Evolutionary conservation across 2,113 vertebrate species (phyloP).

Genomic region (Antechinus flavipes): DNA sequence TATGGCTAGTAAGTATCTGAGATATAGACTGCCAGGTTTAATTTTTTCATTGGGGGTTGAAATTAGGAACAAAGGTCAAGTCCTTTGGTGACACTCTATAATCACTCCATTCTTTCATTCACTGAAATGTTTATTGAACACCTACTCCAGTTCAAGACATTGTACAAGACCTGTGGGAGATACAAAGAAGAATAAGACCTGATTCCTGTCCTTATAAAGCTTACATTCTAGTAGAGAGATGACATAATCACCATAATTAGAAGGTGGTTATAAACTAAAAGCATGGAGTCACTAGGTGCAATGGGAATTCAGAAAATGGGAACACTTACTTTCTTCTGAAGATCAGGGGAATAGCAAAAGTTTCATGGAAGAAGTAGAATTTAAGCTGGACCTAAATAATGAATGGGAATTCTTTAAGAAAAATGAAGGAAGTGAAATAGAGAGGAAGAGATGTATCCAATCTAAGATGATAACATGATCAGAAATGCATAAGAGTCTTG

Average conservation of each 20-base stretch:
- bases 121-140: neutral
- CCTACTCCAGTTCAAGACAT: neutral
- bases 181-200: neutral
- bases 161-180: neutral
- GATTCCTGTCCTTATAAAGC: neutral
- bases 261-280: neutral
- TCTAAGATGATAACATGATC: neutral
- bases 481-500: neutral
- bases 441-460: neutral
- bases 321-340: neutral
- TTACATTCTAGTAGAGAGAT: neutral
- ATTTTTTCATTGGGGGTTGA: neutral
- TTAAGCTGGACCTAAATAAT: neutral
- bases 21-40: neutral
- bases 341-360: neutral
- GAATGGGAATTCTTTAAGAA: neutral
- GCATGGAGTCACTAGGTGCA: neutral
- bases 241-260: neutral
- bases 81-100: neutral
- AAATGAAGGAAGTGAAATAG: neutral
- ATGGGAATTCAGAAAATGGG: neutral
- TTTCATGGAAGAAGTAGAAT: neutral
- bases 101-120: neutral
- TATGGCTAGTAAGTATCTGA: neutral
- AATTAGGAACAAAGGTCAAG: neutral